A percentile compares a stretch with the other conserved stretches of the same genome.
These are phyloP conservation scores for Gymnocheta viridis DNA, from an alignment of 2,888 invertebrate genomes.

Conservation along the genomic window DNA sequence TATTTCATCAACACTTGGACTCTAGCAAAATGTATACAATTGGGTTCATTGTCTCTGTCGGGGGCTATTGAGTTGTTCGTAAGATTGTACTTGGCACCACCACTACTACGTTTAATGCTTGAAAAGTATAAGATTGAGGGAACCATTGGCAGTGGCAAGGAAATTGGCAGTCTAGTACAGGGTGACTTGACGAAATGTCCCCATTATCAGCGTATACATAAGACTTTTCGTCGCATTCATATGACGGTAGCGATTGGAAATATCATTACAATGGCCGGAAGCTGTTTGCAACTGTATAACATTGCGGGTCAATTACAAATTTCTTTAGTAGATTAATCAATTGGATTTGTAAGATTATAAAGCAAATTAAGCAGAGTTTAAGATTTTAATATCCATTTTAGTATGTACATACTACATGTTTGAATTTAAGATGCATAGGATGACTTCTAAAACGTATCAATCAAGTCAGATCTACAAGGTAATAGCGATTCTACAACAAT, in stretches of 20 bases:
- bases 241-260: constrained; percentile 91
- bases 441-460: too few species aligned
- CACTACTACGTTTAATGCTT: constrained; percentile 88
- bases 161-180: constrained; percentile 88
- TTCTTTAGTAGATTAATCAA: constrained; percentile 49
- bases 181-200: constrained; percentile 89
- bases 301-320: constrained; percentile 83
- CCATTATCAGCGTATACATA: constrained; percentile 89
- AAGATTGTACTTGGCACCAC: constrained; percentile 89
- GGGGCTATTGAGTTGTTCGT: constrained; percentile 88
- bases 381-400: background rate
- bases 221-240: constrained; percentile 89
- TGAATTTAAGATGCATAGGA: background rate
- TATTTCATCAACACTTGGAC: constrained; percentile 83
- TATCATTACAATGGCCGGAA: constrained; percentile 87
- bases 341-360: background rate
- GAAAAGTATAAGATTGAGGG: constrained; percentile 89
- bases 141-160: constrained; percentile 89
- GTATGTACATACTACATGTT: too few species aligned
- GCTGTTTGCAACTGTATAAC: constrained; percentile 87
- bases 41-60: constrained; percentile 79
- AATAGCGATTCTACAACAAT: too few species aligned
- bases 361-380: constrained; percentile 2
- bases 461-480: too few species aligned
- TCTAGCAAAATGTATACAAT: constrained; percentile 83